phyloP scores from a whole-genome alignment of 2,888 invertebrate genomes.

The Platyscelio sp. region DNA sequence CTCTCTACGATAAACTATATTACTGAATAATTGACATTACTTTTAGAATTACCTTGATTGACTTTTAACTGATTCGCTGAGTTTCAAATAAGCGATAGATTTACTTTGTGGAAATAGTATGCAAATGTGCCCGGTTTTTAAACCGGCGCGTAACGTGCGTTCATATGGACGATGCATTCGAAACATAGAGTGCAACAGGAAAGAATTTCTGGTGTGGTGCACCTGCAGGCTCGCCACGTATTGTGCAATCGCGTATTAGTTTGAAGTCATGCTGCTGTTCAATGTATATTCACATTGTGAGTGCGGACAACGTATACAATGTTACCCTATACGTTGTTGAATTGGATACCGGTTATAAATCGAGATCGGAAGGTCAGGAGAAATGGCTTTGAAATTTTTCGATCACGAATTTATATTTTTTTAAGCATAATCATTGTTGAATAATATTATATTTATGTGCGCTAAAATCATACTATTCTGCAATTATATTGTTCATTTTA shows the following conservation, averaged over 20 bases:
- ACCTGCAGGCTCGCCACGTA: slow-evolving; percentile 70
- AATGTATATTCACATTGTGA: slow-evolving; percentile 62
- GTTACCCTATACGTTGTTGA: slow-evolving; percentile 42
- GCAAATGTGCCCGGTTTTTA: background rate
- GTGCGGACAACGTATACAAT: slow-evolving; percentile 44
- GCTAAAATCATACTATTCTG: background rate
- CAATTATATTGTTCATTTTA: slow-evolving; percentile 30
- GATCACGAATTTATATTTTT: background rate
- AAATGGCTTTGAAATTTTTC: slow-evolving; percentile 49
- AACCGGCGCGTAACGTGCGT: slow-evolving; percentile 16
- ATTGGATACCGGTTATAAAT: slow-evolving; percentile 58
- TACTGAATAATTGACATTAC: background rate
- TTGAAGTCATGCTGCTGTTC: slow-evolving; percentile 56
- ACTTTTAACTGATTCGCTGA: too few relatives aligned
- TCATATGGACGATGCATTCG: slow-evolving; percentile 15
- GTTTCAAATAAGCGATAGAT: too few relatives aligned
- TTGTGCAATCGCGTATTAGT: slow-evolving; percentile 61
- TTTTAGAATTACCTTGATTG: background rate
- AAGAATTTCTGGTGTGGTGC: slow-evolving; percentile 76
- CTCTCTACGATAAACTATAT: too few relatives aligned
- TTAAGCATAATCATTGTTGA: too few relatives aligned
- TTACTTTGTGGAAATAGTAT: slow-evolving; percentile 16
- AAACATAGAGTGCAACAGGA: slow-evolving; percentile 45
- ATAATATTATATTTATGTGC: slow-evolving; percentile 15
- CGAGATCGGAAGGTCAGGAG: slow-evolving; percentile 55